Conservation (phyloP, 2,113 vertebrate species). For the Indicator indicator region DNA sequence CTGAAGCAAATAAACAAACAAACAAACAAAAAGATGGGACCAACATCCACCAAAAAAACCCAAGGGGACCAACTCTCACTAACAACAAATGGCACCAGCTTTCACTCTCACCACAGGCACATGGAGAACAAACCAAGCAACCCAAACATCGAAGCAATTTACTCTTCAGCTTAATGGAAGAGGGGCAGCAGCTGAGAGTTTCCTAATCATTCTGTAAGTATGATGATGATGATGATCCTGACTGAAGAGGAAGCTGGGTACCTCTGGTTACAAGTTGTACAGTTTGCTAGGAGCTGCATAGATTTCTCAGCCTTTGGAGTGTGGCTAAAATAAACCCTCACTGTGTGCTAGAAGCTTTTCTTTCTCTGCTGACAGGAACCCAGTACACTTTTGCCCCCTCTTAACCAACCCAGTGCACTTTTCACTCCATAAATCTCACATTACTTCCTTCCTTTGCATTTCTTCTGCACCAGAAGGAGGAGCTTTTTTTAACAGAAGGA, state of each 20-base stretch:
- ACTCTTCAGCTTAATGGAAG: not conserved
- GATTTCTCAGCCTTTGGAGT: constrained; percentile 29
- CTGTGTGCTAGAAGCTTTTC: constrained; percentile 58
- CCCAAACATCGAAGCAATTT: not conserved
- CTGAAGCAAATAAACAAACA: not conserved
- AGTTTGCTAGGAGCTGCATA: constrained; percentile 36
- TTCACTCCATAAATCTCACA: constrained; percentile 77
- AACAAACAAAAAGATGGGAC: not conserved
- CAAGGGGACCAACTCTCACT: not conserved
- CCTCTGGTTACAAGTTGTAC: not conserved
- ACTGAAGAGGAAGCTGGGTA: not conserved
- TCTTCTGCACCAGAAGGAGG: constrained; percentile 72
- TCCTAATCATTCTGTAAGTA: not conserved
- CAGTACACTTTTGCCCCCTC: constrained; percentile 53
- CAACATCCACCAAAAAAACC: not conserved
- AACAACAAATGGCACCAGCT: not conserved
- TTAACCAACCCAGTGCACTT: constrained; percentile 64
- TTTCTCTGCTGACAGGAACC: constrained; percentile 60
- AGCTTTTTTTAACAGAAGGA: constrained; percentile 72
- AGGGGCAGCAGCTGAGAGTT: not conserved
- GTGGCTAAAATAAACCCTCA: constrained; percentile 58
- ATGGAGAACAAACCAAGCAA: not conserved
- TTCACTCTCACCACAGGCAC: not conserved
- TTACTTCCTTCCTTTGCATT: constrained; percentile 80
- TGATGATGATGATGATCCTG: not conserved